Evolutionary conservation across 2,888 invertebrate genomes (phyloP).

Genomic region (Shargacucullia verbasci): DNA sequence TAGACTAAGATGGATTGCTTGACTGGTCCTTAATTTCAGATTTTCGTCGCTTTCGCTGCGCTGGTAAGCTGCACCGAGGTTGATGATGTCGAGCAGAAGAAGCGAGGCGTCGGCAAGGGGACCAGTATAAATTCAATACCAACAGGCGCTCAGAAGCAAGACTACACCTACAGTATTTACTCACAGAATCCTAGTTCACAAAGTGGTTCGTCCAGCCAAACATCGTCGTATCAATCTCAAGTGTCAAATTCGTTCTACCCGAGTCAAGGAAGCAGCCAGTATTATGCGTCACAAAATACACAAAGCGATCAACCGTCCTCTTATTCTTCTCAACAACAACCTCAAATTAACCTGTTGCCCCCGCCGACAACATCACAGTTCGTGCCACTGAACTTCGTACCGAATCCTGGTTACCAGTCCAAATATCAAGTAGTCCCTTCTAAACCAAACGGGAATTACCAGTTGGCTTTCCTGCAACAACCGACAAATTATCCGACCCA

Average conservation of each 20-base stretch:
- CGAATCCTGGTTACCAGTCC: slow-evolving; percentile 81
- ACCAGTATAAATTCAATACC: slow-evolving; percentile 79
- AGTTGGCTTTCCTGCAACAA: slow-evolving; percentile 77
- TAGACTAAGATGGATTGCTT: slow-evolving; percentile 64
- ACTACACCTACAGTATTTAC: slow-evolving; percentile 83
- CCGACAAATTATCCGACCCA: slow-evolving; percentile 67
- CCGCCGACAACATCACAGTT: slow-evolving; percentile 74
- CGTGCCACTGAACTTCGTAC: slow-evolving; percentile 79
- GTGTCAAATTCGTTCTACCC: slow-evolving; percentile 81
- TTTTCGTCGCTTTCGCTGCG: slow-evolving; percentile 74
- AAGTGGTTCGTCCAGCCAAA: slow-evolving; percentile 55
- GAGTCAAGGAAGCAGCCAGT: slow-evolving; percentile 74
- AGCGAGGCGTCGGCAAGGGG: slow-evolving; percentile 79
- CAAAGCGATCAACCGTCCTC: slow-evolving; percentile 64
- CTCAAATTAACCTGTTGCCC: slow-evolving; percentile 70
- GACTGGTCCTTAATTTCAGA: slow-evolving; percentile 69
- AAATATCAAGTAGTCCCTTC: slow-evolving; percentile 82
- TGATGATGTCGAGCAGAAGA: slow-evolving; percentile 83
- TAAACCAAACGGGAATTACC: slow-evolving; percentile 76
- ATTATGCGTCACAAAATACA: slow-evolving; percentile 69
- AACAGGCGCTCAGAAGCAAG: slow-evolving; percentile 82
- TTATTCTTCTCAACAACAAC: slow-evolving; percentile 62
- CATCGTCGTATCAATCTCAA: slow-evolving; percentile 75
- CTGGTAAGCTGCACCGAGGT: slow-evolving; percentile 75
- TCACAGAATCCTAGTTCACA: slow-evolving; percentile 71